phyloP scores from a whole-genome alignment of 2,797 vertebrate species.

The Pseudotriccus pelzelni region DNA sequence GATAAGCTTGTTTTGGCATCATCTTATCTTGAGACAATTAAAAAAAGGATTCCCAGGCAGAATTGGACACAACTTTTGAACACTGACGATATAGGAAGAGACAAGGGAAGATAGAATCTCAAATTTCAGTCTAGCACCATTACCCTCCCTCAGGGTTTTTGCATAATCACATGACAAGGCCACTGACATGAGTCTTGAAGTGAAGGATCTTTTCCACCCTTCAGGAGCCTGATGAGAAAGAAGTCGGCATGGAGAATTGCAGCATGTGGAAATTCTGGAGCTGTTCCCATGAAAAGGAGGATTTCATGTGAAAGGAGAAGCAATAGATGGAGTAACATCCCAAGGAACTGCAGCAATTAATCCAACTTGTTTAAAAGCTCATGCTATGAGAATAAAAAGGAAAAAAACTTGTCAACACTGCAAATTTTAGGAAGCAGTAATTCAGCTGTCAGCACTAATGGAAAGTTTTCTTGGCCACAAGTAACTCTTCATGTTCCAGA shows the following conservation, averaged over 20 bases:
- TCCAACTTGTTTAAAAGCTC: background rate
- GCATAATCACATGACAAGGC: background rate
- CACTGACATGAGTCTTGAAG: background rate
- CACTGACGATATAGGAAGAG: accelerated
- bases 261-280: background rate
- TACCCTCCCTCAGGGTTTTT: background rate
- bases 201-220: background rate
- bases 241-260: background rate
- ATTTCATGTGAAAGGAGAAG: background rate
- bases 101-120: background rate
- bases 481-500: background rate
- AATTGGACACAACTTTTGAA: background rate
- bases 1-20: background rate
- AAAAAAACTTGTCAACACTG: background rate
- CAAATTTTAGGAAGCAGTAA: background rate
- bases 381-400: background rate
- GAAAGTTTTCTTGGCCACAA: background rate
- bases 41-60: background rate
- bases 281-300: background rate
- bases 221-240: background rate
- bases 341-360: background rate
- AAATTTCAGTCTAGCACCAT: background rate
- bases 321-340: background rate
- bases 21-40: background rate
- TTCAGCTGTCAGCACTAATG: background rate